A percentile compares a stretch with the other conserved stretches of the same genome.
Conservation (phyloP, 2,113 vertebrate species). For the Channa maculata region DNA sequence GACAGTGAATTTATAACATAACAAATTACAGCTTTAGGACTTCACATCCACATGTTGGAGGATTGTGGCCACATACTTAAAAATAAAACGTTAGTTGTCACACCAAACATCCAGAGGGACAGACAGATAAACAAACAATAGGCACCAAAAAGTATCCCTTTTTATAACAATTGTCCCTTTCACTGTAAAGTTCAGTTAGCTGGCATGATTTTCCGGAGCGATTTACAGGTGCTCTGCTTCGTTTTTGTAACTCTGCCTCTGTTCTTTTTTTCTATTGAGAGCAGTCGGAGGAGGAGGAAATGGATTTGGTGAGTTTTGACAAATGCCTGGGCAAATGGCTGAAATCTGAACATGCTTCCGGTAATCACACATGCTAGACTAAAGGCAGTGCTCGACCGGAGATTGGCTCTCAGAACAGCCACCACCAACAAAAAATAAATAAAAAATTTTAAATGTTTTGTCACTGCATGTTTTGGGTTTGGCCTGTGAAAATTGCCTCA, state of each 20-base stretch:
- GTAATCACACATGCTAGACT: conserved; percentile 55
- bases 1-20: neutral
- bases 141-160: neutral
- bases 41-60: neutral
- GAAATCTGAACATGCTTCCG: conserved; percentile 61
- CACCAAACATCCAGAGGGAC: no score
- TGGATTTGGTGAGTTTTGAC: conserved; percentile 96
- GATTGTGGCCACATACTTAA: neutral
- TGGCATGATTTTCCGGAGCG: conserved; percentile 23
- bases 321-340: conserved; percentile 70
- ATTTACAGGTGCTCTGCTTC: conserved; percentile 39
- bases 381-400: conserved; percentile 52
- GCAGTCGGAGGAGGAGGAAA: conserved; percentile 98
- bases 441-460: conserved; percentile 51
- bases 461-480: conserved; percentile 80
- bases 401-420: conserved; percentile 47
- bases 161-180: conserved; percentile 22
- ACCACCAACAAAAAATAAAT: conserved; percentile 30
- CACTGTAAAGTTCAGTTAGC: conserved; percentile 27
- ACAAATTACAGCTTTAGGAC: neutral
- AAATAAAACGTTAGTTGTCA: neutral
- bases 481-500: conserved; percentile 71
- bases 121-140: no score
- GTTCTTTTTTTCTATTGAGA: conserved; percentile 85
- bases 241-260: conserved; percentile 69